A percentile compares a stretch with the other conserved stretches of the same genome.
phyloP scores from a whole-genome alignment of 2,113 vertebrate genomes.

The Cephalopholis sonnerati region DNA sequence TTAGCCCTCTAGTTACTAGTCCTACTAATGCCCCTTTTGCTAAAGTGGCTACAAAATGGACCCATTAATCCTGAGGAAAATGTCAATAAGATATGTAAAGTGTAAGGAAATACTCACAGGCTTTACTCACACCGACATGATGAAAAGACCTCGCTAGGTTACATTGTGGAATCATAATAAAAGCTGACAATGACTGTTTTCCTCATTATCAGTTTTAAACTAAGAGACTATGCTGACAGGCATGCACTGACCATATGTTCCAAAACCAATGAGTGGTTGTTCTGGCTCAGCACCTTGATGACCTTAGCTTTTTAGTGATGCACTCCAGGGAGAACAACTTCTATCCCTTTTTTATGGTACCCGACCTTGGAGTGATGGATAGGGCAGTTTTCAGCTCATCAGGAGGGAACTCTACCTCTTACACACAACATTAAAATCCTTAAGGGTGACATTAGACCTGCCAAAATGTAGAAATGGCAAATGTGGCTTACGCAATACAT shows the following conservation, averaged over 20 bases:
- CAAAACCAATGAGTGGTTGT: background rate
- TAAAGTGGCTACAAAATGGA: conserved; percentile 40
- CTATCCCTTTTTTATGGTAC: conserved; percentile 3
- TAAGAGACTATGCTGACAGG: conserved; percentile 20
- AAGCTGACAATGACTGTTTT: background rate
- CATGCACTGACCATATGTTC: conserved; percentile 15
- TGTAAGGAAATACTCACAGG: background rate
- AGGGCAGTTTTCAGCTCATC: conserved; percentile 39
- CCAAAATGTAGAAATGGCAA: conserved; percentile 28
- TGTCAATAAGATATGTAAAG: background rate
- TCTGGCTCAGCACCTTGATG: background rate
- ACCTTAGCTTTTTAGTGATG: background rate
- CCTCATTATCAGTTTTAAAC: background rate
- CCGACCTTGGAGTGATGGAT: conserved; percentile 46
- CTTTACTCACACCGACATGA: background rate
- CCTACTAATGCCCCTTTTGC: conserved; percentile 16
- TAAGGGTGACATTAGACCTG: conserved; percentile 22
- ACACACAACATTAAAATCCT: conserved; percentile 21
- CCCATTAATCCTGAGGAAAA: conserved; percentile 34
- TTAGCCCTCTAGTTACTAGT: background rate
- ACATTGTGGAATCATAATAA: background rate
- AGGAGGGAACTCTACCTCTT: conserved; percentile 7
- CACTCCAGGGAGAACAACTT: conserved; percentile 21
- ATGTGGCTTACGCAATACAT: conserved; percentile 16
- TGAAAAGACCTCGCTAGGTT: background rate